Conservation (phyloP, 2,888 invertebrate species). For the Acleris literana region DNA sequence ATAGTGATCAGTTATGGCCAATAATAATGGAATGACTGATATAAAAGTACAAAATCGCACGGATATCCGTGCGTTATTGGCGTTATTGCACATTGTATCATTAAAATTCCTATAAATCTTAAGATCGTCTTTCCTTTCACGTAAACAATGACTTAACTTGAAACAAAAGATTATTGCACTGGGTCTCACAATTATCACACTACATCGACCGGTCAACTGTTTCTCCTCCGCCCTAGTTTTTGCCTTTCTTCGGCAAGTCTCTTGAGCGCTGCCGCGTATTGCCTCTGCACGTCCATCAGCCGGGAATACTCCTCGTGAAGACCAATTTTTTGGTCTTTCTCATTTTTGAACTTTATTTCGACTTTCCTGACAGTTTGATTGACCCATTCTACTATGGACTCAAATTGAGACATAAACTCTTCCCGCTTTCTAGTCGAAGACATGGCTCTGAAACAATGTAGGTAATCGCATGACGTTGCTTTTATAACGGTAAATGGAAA, state of each 20-base stretch:
- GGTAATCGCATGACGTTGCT: not conserved
- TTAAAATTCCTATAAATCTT: not conserved
- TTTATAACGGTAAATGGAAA: too few relatives aligned
- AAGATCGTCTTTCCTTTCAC: not conserved
- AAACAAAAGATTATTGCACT: conserved; percentile 32
- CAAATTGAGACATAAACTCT: conserved; percentile 95
- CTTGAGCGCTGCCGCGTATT: conserved; percentile 74
- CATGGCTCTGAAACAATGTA: conserved; percentile 87
- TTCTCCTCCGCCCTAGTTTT: conserved; percentile 49
- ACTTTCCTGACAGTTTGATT: conserved; percentile 93
- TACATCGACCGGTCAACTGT: conserved; percentile 37
- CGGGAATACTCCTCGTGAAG: conserved; percentile 69
- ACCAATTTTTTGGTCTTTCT: conserved; percentile 65
- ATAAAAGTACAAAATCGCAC: conserved; percentile 51
- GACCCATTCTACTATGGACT: conserved; percentile 95
- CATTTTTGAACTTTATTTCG: conserved; percentile 75
- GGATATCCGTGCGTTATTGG: conserved; percentile 13
- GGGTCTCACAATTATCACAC: not conserved
- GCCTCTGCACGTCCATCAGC: conserved; percentile 74
- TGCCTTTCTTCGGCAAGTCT: conserved; percentile 69
- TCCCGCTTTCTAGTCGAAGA: conserved; percentile 90
- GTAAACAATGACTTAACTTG: not conserved
- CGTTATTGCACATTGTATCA: conserved; percentile 16
- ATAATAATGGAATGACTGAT: conserved; percentile 41
- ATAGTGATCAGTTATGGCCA: conserved; percentile 27